Base-by-base conservation (phyloP, 2,113 vertebrate species). In the Tyto alba region DNA sequence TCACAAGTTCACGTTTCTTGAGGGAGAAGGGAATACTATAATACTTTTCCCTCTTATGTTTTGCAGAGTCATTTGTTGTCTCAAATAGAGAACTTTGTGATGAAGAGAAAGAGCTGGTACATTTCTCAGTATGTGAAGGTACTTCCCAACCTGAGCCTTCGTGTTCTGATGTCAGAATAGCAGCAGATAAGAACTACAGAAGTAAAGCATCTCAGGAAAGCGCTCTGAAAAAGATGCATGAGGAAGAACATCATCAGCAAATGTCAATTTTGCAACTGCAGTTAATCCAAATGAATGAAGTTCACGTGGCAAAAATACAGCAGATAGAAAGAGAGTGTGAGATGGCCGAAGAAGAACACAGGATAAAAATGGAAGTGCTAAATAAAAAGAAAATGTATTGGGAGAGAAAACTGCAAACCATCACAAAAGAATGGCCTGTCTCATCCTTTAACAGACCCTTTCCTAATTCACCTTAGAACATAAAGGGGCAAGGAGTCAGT, bases 361-460 rank as follows among this genome's bases (percentile, higher is more conserved):
- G 98, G 91, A 98, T 98, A 97, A 98, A 98, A 95, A 98, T 98
- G 98, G 98, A 98, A 97, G 98, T 98, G 83, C 97, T 98, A 96
- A 98, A 98, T 97, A 98, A 98, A 97, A 98, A 98, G 96, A 98
- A 98, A 98, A 98, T 98, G 98, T 98, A 98, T 94, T 98, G 98
- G 98, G 98, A 98, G 95, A 98, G 98, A 91, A 98, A 98, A 93
- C 96, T 98, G 25, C 98, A 98, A 88, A 98, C 98, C 80, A 98
- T 98, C 94, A 98, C 98, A 69, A 98, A 98, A 96, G 98, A 98
- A 56, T 98, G 98, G 98, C 98, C 98, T 84, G 98, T 98, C 74
- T 97, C 98, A 32, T 98, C 98, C 52, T 98, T 98, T 97, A 98
- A 98, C 95, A 98, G 98, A 96, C 98, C 98, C 77, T 98, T 98